These are phyloP conservation scores for Trichonephila clavata DNA, from an alignment of 1,140 invertebrate species.

Conservation along the genomic window DNA sequence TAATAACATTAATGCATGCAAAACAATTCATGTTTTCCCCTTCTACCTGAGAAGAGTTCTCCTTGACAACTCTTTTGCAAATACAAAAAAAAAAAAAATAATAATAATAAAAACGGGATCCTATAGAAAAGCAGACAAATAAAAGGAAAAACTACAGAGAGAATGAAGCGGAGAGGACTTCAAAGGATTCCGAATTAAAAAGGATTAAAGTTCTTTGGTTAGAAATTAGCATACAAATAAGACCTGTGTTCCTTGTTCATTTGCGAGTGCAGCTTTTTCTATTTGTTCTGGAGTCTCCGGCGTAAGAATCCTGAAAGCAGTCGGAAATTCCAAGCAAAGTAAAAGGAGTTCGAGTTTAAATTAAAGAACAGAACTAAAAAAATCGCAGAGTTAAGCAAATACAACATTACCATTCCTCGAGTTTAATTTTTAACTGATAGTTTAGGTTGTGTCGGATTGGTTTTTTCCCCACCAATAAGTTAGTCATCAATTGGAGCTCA, in stretches of 20 bases:
- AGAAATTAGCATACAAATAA: conserved; percentile 14
- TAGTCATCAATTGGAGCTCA: too few species aligned
- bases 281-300: background rate
- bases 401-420: background rate
- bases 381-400: background rate
- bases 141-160: background rate
- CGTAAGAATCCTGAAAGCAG: background rate
- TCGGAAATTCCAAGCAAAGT: conserved; percentile 6
- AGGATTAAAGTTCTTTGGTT: background rate
- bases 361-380: background rate
- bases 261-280: background rate
- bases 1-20: too few species aligned
- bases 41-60: too few species aligned
- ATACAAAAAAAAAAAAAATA: too few species aligned
- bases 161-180: background rate
- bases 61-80: too few species aligned
- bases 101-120: background rate
- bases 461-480: too few species aligned
- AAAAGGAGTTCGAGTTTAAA: background rate
- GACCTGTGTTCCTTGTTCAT: background rate
- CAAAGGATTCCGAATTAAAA: background rate
- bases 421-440: background rate
- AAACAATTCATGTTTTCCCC: too few species aligned
- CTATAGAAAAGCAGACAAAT: background rate
- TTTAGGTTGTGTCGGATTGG: background rate